Conservation (phyloP, 2,888 invertebrate genomes). For the Acleris emargana region DNA sequence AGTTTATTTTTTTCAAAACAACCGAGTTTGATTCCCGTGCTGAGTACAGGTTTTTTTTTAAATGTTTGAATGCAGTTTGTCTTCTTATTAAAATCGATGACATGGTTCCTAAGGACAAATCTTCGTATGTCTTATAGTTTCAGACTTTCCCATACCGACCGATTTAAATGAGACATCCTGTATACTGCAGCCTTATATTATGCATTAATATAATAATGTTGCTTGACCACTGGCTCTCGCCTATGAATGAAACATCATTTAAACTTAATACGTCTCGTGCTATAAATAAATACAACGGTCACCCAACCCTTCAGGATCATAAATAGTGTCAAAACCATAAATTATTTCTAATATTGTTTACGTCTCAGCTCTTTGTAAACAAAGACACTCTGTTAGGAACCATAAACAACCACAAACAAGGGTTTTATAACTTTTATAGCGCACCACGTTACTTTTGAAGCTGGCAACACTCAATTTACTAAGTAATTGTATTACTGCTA, state of each 20-base stretch:
- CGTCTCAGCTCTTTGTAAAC: slow-evolving; percentile 27
- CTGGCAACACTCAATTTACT: background rate
- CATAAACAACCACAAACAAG: slow-evolving; percentile 34
- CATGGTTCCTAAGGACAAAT: no score
- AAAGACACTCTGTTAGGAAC: slow-evolving; percentile 31
- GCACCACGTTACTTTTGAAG: slow-evolving; percentile 10
- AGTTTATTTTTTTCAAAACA: no score
- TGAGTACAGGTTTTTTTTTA: no score
- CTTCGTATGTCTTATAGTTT: no score
- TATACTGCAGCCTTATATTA: background rate
- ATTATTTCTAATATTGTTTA: slow-evolving; percentile 35
- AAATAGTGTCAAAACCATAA: slow-evolving; percentile 32
- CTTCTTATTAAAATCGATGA: no score
- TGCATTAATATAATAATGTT: background rate
- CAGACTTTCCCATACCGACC: no score
- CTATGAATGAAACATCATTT: no score
- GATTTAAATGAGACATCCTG: no score
- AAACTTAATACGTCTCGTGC: no score
- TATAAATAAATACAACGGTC: slow-evolving; percentile 3
- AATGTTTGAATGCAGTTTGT: no score
- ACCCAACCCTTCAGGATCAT: slow-evolving; percentile 26
- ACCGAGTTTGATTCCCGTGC: no score
- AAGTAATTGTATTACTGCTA: background rate
- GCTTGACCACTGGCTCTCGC: no score
- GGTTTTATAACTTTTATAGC: slow-evolving; percentile 27